phyloP scores from a whole-genome alignment of 2,888 invertebrate genomes.

The Polyploca ridens region DNA sequence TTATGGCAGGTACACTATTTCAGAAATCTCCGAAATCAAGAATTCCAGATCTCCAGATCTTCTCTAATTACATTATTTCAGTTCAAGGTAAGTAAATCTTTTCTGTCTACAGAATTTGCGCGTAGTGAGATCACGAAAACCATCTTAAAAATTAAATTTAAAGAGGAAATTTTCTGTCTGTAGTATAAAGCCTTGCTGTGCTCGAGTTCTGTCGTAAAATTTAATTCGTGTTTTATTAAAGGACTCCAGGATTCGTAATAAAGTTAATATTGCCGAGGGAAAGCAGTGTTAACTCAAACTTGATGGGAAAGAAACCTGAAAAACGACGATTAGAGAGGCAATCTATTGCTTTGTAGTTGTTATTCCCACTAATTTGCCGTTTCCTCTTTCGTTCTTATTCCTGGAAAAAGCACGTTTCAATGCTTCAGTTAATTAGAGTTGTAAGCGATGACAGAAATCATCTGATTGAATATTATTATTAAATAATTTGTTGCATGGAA shows the following conservation, averaged over 20 bases:
- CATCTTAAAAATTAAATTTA: constrained; percentile 25
- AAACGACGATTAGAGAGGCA: constrained; percentile 25
- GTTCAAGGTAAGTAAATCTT: neutral
- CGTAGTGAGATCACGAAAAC: neutral
- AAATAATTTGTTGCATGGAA: too few relatives aligned
- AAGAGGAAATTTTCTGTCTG: constrained; percentile 23
- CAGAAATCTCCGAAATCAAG: too few relatives aligned
- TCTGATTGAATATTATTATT: too few relatives aligned
- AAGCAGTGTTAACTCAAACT: constrained; percentile 25
- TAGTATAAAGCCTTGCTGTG: constrained; percentile 21
- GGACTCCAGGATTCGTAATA: constrained; percentile 52
- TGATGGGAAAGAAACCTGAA: neutral
- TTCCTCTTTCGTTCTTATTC: constrained; percentile 14
- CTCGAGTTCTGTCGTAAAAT: constrained; percentile 48
- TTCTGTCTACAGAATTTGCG: neutral
- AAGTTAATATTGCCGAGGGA: constrained; percentile 54
- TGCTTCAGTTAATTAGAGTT: neutral
- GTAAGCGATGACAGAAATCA: too few relatives aligned
- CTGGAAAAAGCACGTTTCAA: neutral
- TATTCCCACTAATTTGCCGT: constrained; percentile 27
- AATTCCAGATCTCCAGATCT: too few relatives aligned
- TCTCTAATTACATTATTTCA: neutral
- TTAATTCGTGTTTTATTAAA: constrained; percentile 61
- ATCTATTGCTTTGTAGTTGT: constrained; percentile 38
- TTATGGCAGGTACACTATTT: too few relatives aligned